Evolutionary conservation across 2,888 invertebrate species (phyloP), one percentile per base, ranked within the genome.

Genomic region (Horisme vitalbata): DNA sequence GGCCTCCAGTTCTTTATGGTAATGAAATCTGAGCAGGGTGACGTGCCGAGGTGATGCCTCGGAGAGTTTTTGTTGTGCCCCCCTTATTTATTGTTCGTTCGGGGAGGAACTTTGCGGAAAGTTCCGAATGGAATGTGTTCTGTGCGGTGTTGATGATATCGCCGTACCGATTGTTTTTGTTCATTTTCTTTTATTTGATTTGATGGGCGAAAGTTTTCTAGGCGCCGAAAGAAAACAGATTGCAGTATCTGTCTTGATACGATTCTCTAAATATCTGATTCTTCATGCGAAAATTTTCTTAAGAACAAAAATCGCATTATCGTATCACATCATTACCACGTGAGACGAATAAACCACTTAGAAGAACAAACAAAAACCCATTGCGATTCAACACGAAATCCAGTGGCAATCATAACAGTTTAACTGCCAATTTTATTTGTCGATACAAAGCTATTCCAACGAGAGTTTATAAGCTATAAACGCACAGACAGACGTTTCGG

Each of bases 1-100:
- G 88, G 87, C 87, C 83, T 83, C 79, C 83, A 87, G 88, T 89
- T 88, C 88, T 89, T 89, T 89, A 89, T 89, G 89, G 86, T 89
- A 89, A 89, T 89, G 89, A 89, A 89, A 89, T 89, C 89, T 89
- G 89, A 88, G 86, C 87, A 81, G 88, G 87, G 87, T 88, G 89
- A 88, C 84, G 86, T 79, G 83, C 76, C 75, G 83, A 86, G 85
- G 86, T 87, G 88, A 86, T 86, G 87, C 75, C 71, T 84, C 77
- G 68, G 79, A 83, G 83, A 86, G 87, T 87, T 88, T 88, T 89
- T 89, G 88, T 87, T 87, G 85, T 81, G 78, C 62, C 71, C 76
- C 75, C 83, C 75, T 85, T 87, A 87, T 87, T 87, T 87, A 87
- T 87, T 72, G 86, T 79, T 81, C 86, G 83, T 86, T 83, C 76